Evolutionary conservation across 1,140 invertebrate species (phyloP).

Genomic region (Trichomalopsis sarcophagae): DNA sequence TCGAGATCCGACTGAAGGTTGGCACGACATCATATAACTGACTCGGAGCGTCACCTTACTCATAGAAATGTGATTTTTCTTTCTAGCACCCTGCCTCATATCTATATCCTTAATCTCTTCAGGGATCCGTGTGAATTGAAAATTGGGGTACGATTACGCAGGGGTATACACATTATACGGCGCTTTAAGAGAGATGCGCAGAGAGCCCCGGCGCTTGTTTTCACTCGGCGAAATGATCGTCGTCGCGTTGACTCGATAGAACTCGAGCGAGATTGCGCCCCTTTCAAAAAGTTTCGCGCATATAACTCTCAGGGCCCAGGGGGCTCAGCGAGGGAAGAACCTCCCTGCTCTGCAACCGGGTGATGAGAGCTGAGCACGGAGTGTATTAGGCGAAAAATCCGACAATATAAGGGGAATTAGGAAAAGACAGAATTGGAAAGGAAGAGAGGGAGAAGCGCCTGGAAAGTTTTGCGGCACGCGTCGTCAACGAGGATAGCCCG

Average conservation of each 20-base stretch:
- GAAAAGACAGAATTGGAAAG: background rate
- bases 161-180: background rate
- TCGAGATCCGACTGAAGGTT: background rate
- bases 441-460: background rate
- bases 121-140: background rate
- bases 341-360: background rate
- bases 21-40: background rate
- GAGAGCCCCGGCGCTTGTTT: background rate
- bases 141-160: background rate
- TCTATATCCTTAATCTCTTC: background rate
- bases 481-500: background rate
- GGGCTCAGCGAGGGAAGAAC: background rate
- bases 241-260: background rate
- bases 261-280: background rate
- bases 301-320: background rate
- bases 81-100: background rate
- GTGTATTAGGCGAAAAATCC: background rate
- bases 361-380: background rate
- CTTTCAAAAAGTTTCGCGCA: conserved; percentile 9
- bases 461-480: conserved; percentile 1
- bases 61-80: background rate
- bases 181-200: background rate
- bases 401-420: conserved; percentile 9
- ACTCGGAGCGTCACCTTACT: background rate
- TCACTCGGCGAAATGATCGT: background rate